Base-by-base conservation (phyloP, 92 coral and sea anemone genomes). In the Montipora capitata region DNA sequence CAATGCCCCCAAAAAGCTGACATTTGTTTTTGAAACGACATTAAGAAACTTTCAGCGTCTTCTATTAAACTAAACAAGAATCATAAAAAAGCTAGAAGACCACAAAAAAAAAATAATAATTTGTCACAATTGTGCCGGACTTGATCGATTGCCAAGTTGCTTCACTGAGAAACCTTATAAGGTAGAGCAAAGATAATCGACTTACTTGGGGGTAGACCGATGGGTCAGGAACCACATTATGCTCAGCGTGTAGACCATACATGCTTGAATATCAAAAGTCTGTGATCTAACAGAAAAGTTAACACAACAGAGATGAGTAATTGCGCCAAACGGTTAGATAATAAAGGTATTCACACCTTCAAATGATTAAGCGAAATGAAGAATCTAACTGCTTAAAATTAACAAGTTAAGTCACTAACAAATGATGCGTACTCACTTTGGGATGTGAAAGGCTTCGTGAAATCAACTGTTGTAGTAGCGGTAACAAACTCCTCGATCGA, bases 141-240 rank as follows among this genome's bases (percentile, higher is more conserved):
- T 57, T 41, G 40, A 78, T 52, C 43, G 4, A 71, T 27, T 56
- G 4, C 3, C 15, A 48, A 72, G 54, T 14, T 12, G 9, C 77
- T 45, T 45, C 38, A 86, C 66, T 70, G 35, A 27, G 35, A 27
- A 45, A 5, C 51, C 51, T 45, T 45, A 45, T 8, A 45, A 45
- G 51, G 51, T 8, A 45, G 6, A 45, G 5, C 51, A 45, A 45
- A 45, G 51, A 45, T 45, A 8, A 8, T 54, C 3, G 59, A 81
- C 96, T 88, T 91, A 98, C 99, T 80, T 98, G 99, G 14, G 96
- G 96, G 81, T 98, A 98, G 3, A 98, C 95, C 7, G 98, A 93
- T 10, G 99, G 95, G 66, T 98, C 99, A 7, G 99, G 99, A 1
- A 98, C 99, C 42, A 98, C 99, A 69, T 95, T 95, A 56, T 93